Evolutionary conservation across 2,797 vertebrate genomes (phyloP), one percentile per base, ranked within the genome.

Genomic region (Corythornis leucogaster): DNA sequence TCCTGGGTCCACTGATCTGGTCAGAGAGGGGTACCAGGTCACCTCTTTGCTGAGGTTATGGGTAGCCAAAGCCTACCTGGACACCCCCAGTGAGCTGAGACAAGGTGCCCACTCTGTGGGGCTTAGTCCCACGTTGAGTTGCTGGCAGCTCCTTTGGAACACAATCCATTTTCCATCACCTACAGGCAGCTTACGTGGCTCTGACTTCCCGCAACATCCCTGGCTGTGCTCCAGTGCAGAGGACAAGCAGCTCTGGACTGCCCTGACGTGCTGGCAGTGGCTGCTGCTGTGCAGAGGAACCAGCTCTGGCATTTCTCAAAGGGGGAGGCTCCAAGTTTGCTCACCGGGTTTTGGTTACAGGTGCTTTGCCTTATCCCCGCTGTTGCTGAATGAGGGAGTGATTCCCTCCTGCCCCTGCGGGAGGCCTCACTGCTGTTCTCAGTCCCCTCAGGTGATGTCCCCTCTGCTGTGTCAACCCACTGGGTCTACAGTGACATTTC

Each of bases 231-330:
- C 25, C 67, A 55, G 59, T 0, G 10, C 35, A 86, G 83, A 64
- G 54, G 63, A 22, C 30, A 30, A 79, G 86, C 15, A 81, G 43
- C 54, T 81, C 51, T 50, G 22, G 14, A 73, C 64, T 64, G 61
- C 40, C 21, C n/a, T 22, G 43, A 6, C 0, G 0, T 1, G 2
- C 22, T n/a, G 54, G 68, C 53, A 70, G 63, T 0, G 6, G 43
- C 58, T 33, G 42, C 69, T 71, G 73, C 82, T 79, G 68, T 76
- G 71, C 48, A 51, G 24, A 51, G 51, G 55, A 82, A 59, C 7
- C 1, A 0, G 21, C 40, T 69, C 57, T 55, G 68, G 40, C 46
- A 21, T 51, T 79, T 79, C 53, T 62, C 40, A 48, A 35, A 76
- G 43, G 6, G 12, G 28, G 85, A 54, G 33, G 43, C 48, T 85